Evolutionary conservation across 2,888 invertebrate genomes (phyloP).

Genomic region (Drosophila longiperda): DNA sequence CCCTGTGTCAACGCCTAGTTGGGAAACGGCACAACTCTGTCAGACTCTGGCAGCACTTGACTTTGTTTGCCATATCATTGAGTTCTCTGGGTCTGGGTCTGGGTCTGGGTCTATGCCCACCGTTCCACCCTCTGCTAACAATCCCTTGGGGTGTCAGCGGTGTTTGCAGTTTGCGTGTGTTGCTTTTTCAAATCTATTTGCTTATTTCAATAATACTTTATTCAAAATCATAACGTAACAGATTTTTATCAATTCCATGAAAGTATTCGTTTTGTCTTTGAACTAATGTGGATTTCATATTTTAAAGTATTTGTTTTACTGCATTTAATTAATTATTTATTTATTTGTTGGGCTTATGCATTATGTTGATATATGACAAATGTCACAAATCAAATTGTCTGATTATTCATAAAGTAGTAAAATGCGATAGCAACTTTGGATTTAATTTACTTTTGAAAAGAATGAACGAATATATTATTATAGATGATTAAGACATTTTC

Average conservation of each 20-base stretch:
- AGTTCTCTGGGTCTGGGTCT: slow-evolving; percentile 32
- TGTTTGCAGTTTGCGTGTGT: slow-evolving; percentile 30
- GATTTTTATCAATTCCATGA: slow-evolving; percentile 33
- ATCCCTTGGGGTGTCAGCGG: slow-evolving; percentile 33
- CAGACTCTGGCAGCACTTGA: slow-evolving; percentile 57
- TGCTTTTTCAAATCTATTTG: slow-evolving; percentile 46
- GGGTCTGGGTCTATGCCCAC: slow-evolving; percentile 10
- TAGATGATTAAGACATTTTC: background rate
- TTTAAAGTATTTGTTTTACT: background rate
- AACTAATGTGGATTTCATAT: background rate
- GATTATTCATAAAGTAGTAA: background rate
- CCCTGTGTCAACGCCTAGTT: slow-evolving; percentile 11
- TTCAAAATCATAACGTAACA: slow-evolving; percentile 32
- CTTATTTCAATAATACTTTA: slow-evolving; percentile 46
- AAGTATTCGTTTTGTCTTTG: slow-evolving; percentile 2
- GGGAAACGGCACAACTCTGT: background rate
- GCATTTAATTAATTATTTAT: background rate
- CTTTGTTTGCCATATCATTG: slow-evolving; percentile 66
- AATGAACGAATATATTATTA: background rate
- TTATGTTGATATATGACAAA: background rate
- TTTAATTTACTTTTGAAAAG: background rate
- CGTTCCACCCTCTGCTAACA: background rate
- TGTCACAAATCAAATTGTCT: background rate
- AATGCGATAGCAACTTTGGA: background rate
- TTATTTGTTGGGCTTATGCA: background rate